phyloP scores from a whole-genome alignment of 2,888 invertebrate genomes.

The Coleophora deauratella region DNA sequence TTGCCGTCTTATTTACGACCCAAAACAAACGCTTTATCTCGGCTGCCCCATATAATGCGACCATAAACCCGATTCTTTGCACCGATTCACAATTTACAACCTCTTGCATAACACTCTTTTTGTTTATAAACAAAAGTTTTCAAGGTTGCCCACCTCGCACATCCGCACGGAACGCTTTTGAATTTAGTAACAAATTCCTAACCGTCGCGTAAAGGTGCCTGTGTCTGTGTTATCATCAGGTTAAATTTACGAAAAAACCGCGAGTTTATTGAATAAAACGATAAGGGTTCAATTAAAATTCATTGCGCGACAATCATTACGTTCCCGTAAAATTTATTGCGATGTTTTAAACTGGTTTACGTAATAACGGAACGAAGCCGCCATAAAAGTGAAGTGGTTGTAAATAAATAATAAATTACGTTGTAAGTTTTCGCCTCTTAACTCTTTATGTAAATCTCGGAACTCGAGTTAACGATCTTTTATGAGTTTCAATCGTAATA shows the following conservation, averaged over 20 bases:
- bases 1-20: constrained; percentile 73
- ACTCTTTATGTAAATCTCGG: constrained; percentile 22
- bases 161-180: constrained; percentile 21
- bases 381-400: constrained; percentile 31
- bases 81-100: constrained; percentile 47
- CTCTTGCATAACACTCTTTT: constrained; percentile 65
- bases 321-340: constrained; percentile 29
- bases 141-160: constrained; percentile 55
- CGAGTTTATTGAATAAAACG: constrained; percentile 20
- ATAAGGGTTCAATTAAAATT: constrained; percentile 40
- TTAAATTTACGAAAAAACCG: constrained; percentile 5
- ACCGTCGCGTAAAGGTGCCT: constrained; percentile 36
- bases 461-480: constrained; percentile 29
- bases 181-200: constrained; percentile 45
- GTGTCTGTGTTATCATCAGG: neutral
- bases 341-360: constrained; percentile 23
- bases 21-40: constrained; percentile 74
- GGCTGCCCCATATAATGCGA: constrained; percentile 62
- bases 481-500: constrained; percentile 13
- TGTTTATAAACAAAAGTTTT: constrained; percentile 70
- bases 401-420: constrained; percentile 39
- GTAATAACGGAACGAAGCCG: constrained; percentile 17
- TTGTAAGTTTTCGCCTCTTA: constrained; percentile 22
- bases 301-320: constrained; percentile 31
- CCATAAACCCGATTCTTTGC: constrained; percentile 63